Evolutionary conservation across 2,888 invertebrate species (phyloP).

Genomic region (Melanostoma mellinum): DNA sequence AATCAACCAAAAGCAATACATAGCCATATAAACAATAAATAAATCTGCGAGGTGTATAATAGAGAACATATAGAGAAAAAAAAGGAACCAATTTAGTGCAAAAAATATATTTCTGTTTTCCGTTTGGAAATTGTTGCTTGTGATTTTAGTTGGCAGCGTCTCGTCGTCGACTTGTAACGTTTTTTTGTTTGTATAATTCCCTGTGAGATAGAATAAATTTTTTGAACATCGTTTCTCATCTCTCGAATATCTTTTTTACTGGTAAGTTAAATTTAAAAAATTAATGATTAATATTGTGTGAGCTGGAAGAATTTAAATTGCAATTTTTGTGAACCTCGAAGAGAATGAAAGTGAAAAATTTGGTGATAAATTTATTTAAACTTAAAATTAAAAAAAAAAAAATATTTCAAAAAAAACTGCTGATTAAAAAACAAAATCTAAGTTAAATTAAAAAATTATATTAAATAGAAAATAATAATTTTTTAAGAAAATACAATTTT

Average conservation of each 20-base stretch:
- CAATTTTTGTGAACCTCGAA: no score
- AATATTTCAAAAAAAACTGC: background rate
- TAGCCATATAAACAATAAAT: slow-evolving; percentile 21
- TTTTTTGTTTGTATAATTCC: background rate
- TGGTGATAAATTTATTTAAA: background rate
- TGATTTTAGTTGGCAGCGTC: slow-evolving; percentile 65
- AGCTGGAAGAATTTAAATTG: no score
- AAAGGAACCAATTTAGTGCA: slow-evolving; percentile 25
- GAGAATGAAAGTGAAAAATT: background rate
- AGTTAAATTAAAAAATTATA: background rate
- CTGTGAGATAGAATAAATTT: slow-evolving; percentile 15
- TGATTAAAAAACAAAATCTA: background rate
- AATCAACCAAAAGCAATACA: slow-evolving; percentile 34
- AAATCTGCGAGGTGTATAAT: slow-evolving; percentile 17
- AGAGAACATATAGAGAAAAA: slow-evolving; percentile 13
- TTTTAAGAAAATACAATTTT: background rate
- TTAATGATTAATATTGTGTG: no score
- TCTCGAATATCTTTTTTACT: slow-evolving; percentile 38
- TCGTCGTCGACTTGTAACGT: slow-evolving; percentile 63
- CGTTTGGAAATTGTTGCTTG: slow-evolving; percentile 49
- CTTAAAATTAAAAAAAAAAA: background rate
- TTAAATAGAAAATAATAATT: slow-evolving; percentile 3
- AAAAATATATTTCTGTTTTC: slow-evolving; percentile 37
- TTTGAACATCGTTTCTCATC: background rate
- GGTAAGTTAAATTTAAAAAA: slow-evolving; percentile 38